Evolutionary conservation across 2,888 invertebrate species (phyloP).

Genomic region (Erebia palarica): DNA sequence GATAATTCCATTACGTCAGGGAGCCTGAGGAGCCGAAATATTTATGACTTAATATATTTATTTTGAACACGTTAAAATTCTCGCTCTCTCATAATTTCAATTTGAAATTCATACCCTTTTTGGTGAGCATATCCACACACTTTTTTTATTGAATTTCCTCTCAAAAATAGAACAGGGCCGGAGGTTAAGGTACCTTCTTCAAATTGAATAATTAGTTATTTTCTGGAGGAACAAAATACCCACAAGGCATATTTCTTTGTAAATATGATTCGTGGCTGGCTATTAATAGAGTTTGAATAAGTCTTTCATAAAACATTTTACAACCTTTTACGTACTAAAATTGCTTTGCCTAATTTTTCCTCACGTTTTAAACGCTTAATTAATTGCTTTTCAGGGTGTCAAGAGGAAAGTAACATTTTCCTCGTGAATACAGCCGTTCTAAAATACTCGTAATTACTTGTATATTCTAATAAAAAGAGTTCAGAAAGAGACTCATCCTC

Average conservation of each 20-base stretch:
- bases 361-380: neutral
- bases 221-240: neutral
- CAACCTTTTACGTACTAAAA: neutral
- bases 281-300: neutral
- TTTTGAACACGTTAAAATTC: constrained; percentile 39
- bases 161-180: constrained; percentile 22
- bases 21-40: constrained; percentile 55
- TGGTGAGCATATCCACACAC: constrained; percentile 1
- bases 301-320: neutral
- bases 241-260: neutral
- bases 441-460: neutral
- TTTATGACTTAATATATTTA: constrained; percentile 63
- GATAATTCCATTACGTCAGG: constrained; percentile 67
- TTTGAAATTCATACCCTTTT: constrained; percentile 40
- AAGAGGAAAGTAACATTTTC: neutral
- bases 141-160: constrained; percentile 16
- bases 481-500: no score
- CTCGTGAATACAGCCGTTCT: neutral
- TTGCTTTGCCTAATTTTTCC: constrained; percentile 1
- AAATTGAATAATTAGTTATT: constrained; percentile 1
- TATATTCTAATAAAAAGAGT: neutral
- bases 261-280: no score
- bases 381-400: neutral
- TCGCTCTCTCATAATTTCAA: constrained; percentile 39
- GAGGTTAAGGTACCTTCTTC: neutral